Conservation (phyloP, 2,797 vertebrate genomes). For the Prunella strophiata region DNA sequence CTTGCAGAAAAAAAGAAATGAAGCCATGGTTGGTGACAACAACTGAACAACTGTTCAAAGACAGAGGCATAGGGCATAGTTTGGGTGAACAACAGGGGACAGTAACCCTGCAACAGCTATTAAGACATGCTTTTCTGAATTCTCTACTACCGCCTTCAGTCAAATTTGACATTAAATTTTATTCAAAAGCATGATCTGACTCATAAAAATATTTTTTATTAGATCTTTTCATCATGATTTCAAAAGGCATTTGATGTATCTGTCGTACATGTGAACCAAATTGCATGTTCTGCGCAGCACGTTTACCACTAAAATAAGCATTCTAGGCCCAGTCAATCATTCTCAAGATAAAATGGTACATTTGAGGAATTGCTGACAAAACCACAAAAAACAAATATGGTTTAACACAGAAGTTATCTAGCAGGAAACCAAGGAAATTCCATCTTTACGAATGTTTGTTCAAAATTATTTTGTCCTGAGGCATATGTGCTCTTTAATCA, state of each 20-base stretch:
- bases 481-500: neutral
- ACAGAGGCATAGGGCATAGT: neutral
- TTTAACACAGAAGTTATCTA: neutral
- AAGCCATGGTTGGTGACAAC: fast-evolving
- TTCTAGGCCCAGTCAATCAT: neutral
- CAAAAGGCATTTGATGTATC: neutral
- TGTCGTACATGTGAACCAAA: neutral
- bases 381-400: neutral
- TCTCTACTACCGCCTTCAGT: neutral
- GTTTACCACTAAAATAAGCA: neutral
- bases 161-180: neutral
- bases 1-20: neutral
- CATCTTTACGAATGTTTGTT: neutral
- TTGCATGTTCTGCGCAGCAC: neutral
- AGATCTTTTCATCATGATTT: neutral
- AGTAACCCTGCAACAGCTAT: neutral
- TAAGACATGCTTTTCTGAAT: neutral
- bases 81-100: neutral
- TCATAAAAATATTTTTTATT: constrained; percentile 2
- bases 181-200: neutral
- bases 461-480: neutral
- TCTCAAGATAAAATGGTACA: neutral
- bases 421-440: neutral
- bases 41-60: neutral
- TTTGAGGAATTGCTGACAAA: neutral